These are phyloP conservation scores for Drosophila serrata DNA, from an alignment of 1,140 invertebrate species.

Conservation along the genomic window DNA sequence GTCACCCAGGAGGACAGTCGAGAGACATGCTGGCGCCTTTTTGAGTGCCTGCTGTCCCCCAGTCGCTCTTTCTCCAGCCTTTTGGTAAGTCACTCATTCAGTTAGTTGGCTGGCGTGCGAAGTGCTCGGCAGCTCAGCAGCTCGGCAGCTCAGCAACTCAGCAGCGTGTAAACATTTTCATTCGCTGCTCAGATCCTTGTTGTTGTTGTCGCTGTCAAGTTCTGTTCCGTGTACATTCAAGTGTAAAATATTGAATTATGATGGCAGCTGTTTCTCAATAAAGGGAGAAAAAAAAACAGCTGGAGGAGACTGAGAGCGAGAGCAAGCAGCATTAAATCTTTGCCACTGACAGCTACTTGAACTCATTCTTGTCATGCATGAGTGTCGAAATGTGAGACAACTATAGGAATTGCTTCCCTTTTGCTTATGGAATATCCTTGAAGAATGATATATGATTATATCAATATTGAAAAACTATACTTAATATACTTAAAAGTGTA, in stretches of 20 bases:
- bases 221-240: constrained; percentile 77
- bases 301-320: neutral
- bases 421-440: neutral
- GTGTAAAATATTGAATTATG: constrained; percentile 84
- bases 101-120: constrained; percentile 48
- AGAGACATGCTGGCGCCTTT: constrained; percentile 66
- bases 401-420: constrained; percentile 26
- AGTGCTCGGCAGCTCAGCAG: constrained; percentile 42
- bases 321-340: constrained; percentile 71
- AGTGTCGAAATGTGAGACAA: constrained; percentile 44
- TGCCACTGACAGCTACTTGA: constrained; percentile 75
- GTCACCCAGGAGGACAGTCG: constrained; percentile 54
- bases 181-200: constrained; percentile 44
- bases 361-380: constrained; percentile 78
- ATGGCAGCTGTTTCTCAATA: constrained; percentile 82
- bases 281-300: constrained; percentile 32
- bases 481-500: neutral
- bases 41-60: constrained; percentile 11
- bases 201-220: constrained; percentile 65
- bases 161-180: constrained; percentile 81
- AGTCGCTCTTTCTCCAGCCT: constrained; percentile 12
- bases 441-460: neutral
- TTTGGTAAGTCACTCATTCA: constrained; percentile 27
- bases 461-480: neutral
- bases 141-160: constrained; percentile 44